Conservation (phyloP, 2,797 vertebrate species). For the Dipus sagitta region DNA sequence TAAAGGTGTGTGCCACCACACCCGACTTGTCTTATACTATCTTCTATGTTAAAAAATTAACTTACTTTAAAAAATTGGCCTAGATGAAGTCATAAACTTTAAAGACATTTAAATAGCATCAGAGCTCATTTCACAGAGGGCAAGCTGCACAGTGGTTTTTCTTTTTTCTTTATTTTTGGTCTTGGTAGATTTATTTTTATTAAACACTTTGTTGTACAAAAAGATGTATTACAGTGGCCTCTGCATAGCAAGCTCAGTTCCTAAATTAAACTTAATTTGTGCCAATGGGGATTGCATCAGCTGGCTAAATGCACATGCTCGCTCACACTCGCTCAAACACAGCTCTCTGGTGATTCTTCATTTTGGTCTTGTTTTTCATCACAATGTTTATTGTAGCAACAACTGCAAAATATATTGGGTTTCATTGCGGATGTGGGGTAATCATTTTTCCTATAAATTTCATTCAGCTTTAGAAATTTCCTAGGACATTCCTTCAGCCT, state of each 20-base stretch:
- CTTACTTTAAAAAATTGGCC: not conserved
- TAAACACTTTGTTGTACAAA: conserved; percentile 27
- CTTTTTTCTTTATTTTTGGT: not conserved
- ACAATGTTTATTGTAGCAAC: conserved; percentile 75
- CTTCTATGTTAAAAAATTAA: conserved; percentile 50
- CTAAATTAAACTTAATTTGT: conserved; percentile 81
- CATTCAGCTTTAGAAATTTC: not conserved
- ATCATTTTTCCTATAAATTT: not conserved
- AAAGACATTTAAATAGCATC: not conserved
- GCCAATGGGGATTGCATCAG: conserved; percentile 84
- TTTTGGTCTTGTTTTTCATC: conserved; percentile 78
- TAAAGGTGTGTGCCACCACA: no score
- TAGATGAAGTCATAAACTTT: not conserved
- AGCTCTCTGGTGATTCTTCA: conserved; percentile 58
- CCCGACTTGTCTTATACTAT: no score
- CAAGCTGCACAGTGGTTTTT: not conserved
- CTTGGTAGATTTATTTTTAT: conserved; percentile 45
- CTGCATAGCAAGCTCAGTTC: conserved; percentile 38
- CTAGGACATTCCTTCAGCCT: not conserved
- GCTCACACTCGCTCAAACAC: not conserved
- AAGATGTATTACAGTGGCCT: not conserved
- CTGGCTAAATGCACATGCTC: conserved; percentile 11
- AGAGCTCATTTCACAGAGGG: not conserved
- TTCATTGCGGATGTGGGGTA: not conserved
- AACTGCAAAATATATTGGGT: conserved; percentile 45